These are phyloP conservation scores for Hyposmocoma kahamanoa DNA, from an alignment of 1,140 invertebrate species.

Conservation along the genomic window DNA sequence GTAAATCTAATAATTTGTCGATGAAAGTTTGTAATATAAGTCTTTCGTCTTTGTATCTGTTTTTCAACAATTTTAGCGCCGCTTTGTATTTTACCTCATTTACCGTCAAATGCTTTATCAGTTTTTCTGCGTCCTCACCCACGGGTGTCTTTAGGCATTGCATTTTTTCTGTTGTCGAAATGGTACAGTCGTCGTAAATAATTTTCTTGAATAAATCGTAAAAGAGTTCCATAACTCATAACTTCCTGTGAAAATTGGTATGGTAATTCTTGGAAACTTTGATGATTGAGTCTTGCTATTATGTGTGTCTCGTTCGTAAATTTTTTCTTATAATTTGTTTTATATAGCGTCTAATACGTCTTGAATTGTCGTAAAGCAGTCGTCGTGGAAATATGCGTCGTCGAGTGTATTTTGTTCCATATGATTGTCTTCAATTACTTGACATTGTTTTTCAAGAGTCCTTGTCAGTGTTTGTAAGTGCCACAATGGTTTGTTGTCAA, in stretches of 20 bases:
- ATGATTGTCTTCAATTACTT: constrained; percentile 7
- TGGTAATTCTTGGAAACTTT: constrained; percentile 6
- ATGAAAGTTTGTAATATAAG: constrained; percentile 3
- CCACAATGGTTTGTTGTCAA: neutral
- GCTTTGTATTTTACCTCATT: constrained; percentile 4
- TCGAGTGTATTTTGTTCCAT: neutral
- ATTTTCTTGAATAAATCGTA: constrained; percentile 7
- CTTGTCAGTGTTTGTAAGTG: constrained; percentile 3
- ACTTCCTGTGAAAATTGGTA: constrained; percentile 4
- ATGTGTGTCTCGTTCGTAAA: neutral
- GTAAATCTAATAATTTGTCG: constrained; percentile 5
- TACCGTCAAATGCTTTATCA: neutral
- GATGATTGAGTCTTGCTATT: neutral
- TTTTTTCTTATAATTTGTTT: constrained; percentile 1
- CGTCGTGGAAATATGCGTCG: constrained; percentile 5
- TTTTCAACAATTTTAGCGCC: constrained; percentile 4
- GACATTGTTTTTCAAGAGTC: constrained; percentile 1
- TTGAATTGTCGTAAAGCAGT: neutral
- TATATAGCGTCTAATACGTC: constrained; percentile 1
- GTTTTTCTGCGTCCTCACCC: constrained; percentile 3
- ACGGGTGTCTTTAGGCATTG: neutral
- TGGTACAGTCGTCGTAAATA: constrained; percentile 7
- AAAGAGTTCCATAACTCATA: constrained; percentile 6
- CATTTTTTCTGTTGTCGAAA: neutral
- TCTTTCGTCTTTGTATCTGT: constrained; percentile 5